A percentile compares a stretch with the other conserved stretches of the same genome.
These are phyloP conservation scores for Drosophila algonquin DNA, from an alignment of 2,888 invertebrate species.

Conservation along the genomic window DNA sequence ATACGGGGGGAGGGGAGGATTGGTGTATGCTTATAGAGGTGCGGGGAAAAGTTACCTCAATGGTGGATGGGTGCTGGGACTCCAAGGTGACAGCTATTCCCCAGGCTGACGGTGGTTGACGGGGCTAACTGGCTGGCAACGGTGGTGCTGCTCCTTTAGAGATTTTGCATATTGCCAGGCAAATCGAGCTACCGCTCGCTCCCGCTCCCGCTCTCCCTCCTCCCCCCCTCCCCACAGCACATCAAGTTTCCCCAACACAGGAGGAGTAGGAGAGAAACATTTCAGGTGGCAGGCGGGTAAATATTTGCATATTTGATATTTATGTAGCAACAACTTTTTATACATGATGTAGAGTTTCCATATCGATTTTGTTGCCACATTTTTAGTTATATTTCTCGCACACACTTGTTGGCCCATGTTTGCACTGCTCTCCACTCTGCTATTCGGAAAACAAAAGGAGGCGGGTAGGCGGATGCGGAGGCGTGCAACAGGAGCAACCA, in stretches of 20 bases:
- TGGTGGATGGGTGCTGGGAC: constrained; percentile 18
- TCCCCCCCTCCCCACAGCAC: constrained; percentile 8
- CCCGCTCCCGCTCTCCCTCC: background rate
- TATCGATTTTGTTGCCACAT: constrained; percentile 67
- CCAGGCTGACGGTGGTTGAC: constrained; percentile 19
- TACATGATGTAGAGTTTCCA: constrained; percentile 70
- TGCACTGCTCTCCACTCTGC: constrained; percentile 53
- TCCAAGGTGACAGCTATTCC: constrained; percentile 70
- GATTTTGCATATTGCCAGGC: constrained; percentile 45
- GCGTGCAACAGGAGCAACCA: constrained; percentile 29
- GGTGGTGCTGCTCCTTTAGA: constrained; percentile 29
- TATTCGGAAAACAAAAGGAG: constrained; percentile 24
- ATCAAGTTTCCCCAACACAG: constrained; percentile 49
- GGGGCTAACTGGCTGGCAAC: constrained; percentile 34
- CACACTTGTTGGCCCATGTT: constrained; percentile 67
- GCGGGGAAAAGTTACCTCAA: background rate
- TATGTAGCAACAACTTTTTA: constrained; percentile 71
- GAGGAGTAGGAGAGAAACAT: constrained; percentile 27
- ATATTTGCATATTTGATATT: constrained; percentile 79
- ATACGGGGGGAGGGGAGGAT: background rate
- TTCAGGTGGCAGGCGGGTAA: constrained; percentile 73
- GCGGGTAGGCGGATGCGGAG: constrained; percentile 5
- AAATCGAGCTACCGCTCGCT: constrained; percentile 27
- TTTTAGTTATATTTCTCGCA: constrained; percentile 48
- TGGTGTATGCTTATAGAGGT: background rate